Evolutionary conservation across 2,797 vertebrate species (phyloP), one percentile per base, ranked within the genome.

Genomic region (Xiphophorus birchmanni): DNA sequence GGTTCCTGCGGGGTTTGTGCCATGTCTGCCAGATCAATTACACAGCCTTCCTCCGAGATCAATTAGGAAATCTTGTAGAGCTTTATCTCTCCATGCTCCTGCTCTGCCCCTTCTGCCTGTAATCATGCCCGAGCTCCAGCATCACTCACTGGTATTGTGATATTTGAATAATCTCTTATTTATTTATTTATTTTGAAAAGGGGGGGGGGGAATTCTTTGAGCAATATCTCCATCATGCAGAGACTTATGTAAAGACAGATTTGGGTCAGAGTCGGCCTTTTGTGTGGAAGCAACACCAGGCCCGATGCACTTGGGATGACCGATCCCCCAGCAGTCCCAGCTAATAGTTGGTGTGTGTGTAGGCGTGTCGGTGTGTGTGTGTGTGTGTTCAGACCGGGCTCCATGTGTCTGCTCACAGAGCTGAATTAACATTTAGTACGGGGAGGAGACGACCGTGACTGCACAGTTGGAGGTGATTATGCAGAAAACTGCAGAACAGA

Each of bases 161-260:
- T 90, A 87, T 92, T 89, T 87, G 74, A 93, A 92, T 91, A 90
- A 91, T 93, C 37, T 67, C 18, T 21, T 58, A 13, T 11, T 56
- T 56, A 32, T 32, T 60, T 54, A 23, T 54, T 58, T 12, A 47
- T 23, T 50, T 32, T 7, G n/a, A 29, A 13, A 11, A 4, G n/a
- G 32, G 2, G 8, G 0, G 2, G n/a, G 54, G 26, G 58, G 32
- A 15, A 8, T 3, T 65, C 60, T 86, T 80, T n/a, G 58, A 82
- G 82, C 80, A 79, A 76, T 80, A 78, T 92, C 84, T 93, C 91
- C 83, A 87, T 93, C 92, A 92, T 87, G 75, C 80, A 72, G 82
- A 56, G 83, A 77, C 87, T 90, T 90, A 86, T 87, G 84, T 88
- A 93, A 91, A 92, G 89, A 92, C 89, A 91, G 82, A 94, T 94